Percentiles rank a stretch among this genome's conserved stretches.
Evolutionary conservation across 2,113 vertebrate species (phyloP).

Genomic region (Actenoides hombroni): DNA sequence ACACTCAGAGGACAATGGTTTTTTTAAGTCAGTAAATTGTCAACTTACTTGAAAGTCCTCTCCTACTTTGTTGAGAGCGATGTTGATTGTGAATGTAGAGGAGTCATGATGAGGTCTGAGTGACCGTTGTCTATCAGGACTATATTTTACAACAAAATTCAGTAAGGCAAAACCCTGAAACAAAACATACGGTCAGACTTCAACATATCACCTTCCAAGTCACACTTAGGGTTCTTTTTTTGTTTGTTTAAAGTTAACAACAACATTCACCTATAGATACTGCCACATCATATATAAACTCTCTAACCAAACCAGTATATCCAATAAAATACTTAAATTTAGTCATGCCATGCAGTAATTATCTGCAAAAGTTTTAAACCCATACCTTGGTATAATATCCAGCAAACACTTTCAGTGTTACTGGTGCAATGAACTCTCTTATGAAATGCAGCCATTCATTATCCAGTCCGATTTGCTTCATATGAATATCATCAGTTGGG

Average conservation of each 20-base stretch:
- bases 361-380: background rate
- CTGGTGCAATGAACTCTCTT: conserved; percentile 93
- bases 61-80: conserved; percentile 93
- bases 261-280: background rate
- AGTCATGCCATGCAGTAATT: background rate
- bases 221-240: background rate
- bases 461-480: conserved; percentile 91
- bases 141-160: conserved; percentile 99
- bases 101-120: conserved; percentile 94
- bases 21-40: background rate
- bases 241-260: background rate
- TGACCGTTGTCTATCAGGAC: conserved; percentile 85
- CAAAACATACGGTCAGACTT: background rate
- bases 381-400: conserved; percentile 97
- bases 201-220: background rate
- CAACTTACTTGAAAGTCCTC: conserved; percentile 86
- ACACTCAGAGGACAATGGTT: background rate
- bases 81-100: conserved; percentile 98
- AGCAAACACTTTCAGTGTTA: conserved; percentile 94
- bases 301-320: background rate
- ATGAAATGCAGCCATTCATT: conserved; percentile 98
- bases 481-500: conserved; percentile 97
- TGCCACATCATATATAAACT: background rate
- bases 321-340: background rate
- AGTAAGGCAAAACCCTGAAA: conserved; percentile 87